Percentiles rank a stretch among this genome's conserved stretches.
Evolutionary conservation across 1,140 invertebrate genomes (phyloP).

Genomic region (Nomia melanderi): DNA sequence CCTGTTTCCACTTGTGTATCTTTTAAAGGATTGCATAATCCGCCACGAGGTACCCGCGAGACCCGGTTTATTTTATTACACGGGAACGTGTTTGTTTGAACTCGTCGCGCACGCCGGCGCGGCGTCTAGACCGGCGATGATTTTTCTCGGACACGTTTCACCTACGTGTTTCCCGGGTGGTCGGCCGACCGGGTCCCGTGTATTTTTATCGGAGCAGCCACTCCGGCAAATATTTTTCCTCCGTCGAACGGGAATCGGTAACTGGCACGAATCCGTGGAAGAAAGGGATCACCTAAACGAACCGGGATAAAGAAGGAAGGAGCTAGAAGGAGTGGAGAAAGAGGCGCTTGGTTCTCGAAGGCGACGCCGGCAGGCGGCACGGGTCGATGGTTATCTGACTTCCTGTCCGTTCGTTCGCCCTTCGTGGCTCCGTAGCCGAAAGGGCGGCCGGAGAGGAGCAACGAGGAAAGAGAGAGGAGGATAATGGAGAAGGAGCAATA

Average conservation of each 20-base stretch:
- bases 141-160: too few species aligned
- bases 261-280: constrained; percentile 37
- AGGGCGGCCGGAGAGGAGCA: constrained; percentile 3
- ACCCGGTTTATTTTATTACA: background rate
- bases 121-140: background rate
- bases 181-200: too few species aligned
- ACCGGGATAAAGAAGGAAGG: too few species aligned
- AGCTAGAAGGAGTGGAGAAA: too few species aligned
- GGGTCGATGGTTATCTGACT: constrained; percentile 71
- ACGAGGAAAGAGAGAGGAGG: constrained; percentile 25
- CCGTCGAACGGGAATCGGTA: constrained; percentile 20
- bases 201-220: constrained; percentile 11
- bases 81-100: too few species aligned
- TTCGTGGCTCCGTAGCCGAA: constrained; percentile 40
- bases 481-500: constrained; percentile 51
- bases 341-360: constrained; percentile 61
- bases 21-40: constrained; percentile 25
- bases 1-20: constrained; percentile 37
- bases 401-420: constrained; percentile 66
- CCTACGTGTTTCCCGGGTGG: background rate
- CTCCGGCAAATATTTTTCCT: constrained; percentile 47
- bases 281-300: constrained; percentile 51
- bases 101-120: too few species aligned
- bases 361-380: constrained; percentile 50
- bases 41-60: too few species aligned